A percentile compares a stretch with the other conserved stretches of the same genome.
phyloP scores from a whole-genome alignment of 2,888 invertebrate species.

The Diadegma fenestrale region DNA sequence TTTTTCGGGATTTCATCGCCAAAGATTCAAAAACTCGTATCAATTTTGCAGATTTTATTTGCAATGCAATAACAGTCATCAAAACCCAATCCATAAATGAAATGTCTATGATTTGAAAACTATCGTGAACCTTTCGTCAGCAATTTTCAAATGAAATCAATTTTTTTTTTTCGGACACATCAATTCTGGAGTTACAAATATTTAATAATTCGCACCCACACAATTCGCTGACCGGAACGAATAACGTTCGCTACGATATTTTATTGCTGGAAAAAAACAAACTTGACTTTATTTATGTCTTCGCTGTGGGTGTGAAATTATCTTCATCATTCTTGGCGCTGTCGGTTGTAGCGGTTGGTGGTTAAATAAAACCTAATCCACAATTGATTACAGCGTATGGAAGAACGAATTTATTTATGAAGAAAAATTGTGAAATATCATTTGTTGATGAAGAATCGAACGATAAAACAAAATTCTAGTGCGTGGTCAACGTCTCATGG shows the following conservation, averaged over 20 bases:
- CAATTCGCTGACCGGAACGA: background rate
- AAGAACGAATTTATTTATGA: background rate
- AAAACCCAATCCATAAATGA: background rate
- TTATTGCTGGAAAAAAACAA: too few species aligned
- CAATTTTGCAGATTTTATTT: background rate
- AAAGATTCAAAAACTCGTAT: background rate
- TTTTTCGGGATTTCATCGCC: background rate
- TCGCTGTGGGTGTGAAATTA: background rate
- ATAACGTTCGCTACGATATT: background rate
- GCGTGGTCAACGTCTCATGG: slow-evolving; percentile 5
- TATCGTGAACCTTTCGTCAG: background rate
- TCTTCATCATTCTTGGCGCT: background rate
- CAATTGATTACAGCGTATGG: background rate
- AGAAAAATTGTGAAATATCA: background rate
- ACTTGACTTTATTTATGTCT: background rate
- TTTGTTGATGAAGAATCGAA: background rate
- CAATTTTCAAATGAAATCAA: too few species aligned
- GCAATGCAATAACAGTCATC: background rate
- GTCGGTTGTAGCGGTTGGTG: background rate
- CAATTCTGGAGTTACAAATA: background rate
- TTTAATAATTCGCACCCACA: background rate
- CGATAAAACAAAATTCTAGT: background rate
- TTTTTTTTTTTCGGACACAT: too few species aligned
- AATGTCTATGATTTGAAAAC: background rate
- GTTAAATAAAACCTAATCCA: background rate